Evolutionary conservation across 1,140 invertebrate species (phyloP), one percentile per base, ranked within the genome.

Genomic region (Saccostrea cuccullata): DNA sequence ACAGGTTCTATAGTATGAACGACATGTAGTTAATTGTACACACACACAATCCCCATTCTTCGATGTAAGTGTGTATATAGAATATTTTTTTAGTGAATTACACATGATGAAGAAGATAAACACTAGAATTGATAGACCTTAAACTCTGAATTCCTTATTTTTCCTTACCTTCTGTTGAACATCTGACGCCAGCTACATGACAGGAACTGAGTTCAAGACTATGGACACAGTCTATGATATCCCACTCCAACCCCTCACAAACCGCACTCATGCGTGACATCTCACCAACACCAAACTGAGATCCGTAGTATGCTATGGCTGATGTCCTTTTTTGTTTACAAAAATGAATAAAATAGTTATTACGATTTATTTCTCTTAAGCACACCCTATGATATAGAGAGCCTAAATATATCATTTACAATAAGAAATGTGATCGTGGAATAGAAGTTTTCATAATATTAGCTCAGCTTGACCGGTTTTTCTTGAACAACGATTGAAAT

Each of bases 251-350:
- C 9, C 70, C 70, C 13, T 36, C 70, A 77, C 70, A 77, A 77
- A 2, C 11, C 4, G 26, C 30, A 4, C 26, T 30, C 70, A 77
- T 77, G 9, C 70, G 30, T 15, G 26, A 30, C 8, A 11, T 11
- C 26, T 30, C 70, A 77, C 70, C 70, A 77, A 77, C 70, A 15
- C 70, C 70, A 77, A 77, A 77, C 8, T 77, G 26, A 15, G 70
- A 30, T 15, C 11, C 11, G 11, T 5, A 4, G 9, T 77, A 77
- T 36, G 26, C 12, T 30, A 30, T 36, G 30, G 70, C 70, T 11
- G 70, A 26, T 3, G 70, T 77, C 30, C 70, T 77, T 23, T 77
- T 15, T 5, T 20, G n/a, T 64, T 64, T 6, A 64, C n/a, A 8
- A 20, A 8, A 64, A 6, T 64, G 17, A 64, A 5, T 47, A 47